These are phyloP conservation scores for Chaetophractus vellerosus DNA, from an alignment of 2,797 vertebrate genomes.

Conservation along the genomic window DNA sequence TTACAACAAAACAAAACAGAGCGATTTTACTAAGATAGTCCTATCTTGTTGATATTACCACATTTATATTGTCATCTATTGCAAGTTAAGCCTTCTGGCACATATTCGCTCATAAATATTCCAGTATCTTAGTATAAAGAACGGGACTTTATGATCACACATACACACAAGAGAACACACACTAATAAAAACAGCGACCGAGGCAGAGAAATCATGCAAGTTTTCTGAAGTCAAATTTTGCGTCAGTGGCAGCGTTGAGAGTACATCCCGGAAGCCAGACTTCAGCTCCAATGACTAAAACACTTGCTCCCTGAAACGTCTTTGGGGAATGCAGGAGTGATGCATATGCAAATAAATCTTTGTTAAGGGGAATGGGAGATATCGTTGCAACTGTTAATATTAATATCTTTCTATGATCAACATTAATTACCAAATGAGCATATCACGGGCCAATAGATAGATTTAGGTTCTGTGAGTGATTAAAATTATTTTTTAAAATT, in stretches of 20 bases:
- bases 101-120: conserved; percentile 17
- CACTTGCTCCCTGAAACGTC: neutral
- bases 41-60: conserved; percentile 16
- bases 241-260: neutral
- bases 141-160: neutral
- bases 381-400: neutral
- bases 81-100: neutral
- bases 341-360: conserved; percentile 19
- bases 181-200: neutral
- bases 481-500: conserved; percentile 67
- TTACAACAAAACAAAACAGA: conserved; percentile 78
- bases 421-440: conserved; percentile 63
- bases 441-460: conserved; percentile 3
- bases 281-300: neutral
- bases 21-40: conserved; percentile 3
- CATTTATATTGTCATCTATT: neutral
- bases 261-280: neutral
- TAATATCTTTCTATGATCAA: conserved; percentile 61
- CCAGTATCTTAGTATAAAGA: neutral
- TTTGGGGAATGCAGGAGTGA: conserved; percentile 14
- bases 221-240: neutral
- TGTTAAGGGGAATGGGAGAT: conserved; percentile 56
- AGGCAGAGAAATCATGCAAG: neutral
- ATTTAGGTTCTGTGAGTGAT: conserved; percentile 26
- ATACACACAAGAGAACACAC: no score